A percentile compares a stretch with the other conserved stretches of the same genome.
phyloP scores from a whole-genome alignment of 2,797 vertebrate species.

The Siniperca undulata region DNA sequence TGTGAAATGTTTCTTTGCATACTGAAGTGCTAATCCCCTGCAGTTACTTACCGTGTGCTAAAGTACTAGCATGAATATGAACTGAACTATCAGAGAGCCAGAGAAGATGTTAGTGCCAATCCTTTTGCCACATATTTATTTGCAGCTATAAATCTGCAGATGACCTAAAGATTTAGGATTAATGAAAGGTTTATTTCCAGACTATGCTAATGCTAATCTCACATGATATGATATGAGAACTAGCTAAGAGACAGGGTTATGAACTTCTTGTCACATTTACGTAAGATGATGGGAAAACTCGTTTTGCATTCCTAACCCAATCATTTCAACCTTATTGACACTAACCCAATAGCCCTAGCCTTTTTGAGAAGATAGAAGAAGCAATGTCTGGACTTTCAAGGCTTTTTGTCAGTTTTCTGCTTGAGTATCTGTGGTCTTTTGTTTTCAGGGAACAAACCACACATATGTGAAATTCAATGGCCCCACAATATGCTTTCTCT shows the following conservation, averaged over 20 bases:
- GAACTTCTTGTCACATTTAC: constrained; percentile 12
- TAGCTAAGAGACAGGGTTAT: not conserved
- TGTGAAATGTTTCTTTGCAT: constrained; percentile 47
- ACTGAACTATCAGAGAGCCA: not conserved
- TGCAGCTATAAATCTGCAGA: constrained; percentile 27
- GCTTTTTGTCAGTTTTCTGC: not conserved
- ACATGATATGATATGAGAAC: not conserved
- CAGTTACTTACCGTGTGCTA: constrained; percentile 30
- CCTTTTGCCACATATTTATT: constrained; percentile 34
- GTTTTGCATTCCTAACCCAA: not conserved
- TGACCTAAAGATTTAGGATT: constrained; percentile 5
- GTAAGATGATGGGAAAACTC: not conserved
- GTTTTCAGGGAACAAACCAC: not conserved
- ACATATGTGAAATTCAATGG: not conserved
- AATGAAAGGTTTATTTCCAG: not conserved
- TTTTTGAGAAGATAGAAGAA: not conserved
- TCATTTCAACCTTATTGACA: not conserved
- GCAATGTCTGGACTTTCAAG: not conserved
- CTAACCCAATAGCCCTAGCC: no score
- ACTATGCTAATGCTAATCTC: constrained; percentile 12
- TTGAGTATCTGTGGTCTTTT: not conserved
- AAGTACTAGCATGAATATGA: constrained; percentile 1
- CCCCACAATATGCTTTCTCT: not conserved
- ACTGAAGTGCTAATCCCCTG: constrained; percentile 38
- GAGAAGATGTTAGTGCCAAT: constrained; percentile 9